A percentile compares a stretch with the other conserved stretches of the same genome.
These are phyloP conservation scores for Coranthus polyacanthus DNA, from an alignment of 2,797 vertebrate species.

Conservation along the genomic window DNA sequence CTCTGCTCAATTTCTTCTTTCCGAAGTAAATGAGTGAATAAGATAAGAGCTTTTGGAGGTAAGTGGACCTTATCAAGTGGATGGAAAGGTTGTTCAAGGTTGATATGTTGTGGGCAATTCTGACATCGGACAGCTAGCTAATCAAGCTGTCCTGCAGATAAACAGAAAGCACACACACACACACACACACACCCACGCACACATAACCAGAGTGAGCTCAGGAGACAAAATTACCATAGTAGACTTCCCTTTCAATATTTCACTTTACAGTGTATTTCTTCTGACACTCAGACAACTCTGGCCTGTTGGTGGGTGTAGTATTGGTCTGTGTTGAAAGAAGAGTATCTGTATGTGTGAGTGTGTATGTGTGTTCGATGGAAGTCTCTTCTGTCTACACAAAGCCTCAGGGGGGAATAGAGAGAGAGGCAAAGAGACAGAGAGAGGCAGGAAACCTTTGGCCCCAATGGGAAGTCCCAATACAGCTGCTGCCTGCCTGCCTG, in stretches of 20 bases:
- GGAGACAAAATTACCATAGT: constrained; percentile 67
- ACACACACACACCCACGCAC: constrained; percentile 12
- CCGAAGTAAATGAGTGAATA: constrained; percentile 51
- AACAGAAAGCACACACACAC: constrained; percentile 12
- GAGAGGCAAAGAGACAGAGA: constrained; percentile 36
- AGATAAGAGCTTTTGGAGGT: constrained; percentile 63
- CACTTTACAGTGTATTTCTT: constrained; percentile 57
- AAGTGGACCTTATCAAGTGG: constrained; percentile 73
- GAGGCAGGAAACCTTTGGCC: constrained; percentile 60
- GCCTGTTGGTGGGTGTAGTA: constrained; percentile 49
- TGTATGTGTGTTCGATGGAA: constrained; percentile 25
- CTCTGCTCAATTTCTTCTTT: constrained; percentile 31
- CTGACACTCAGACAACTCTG: constrained; percentile 61
- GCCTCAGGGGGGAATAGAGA: constrained; percentile 41
- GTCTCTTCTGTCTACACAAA: constrained; percentile 55
- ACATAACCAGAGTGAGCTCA: constrained; percentile 33
- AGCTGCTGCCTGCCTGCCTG: constrained; percentile 59
- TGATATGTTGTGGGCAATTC: constrained; percentile 60
- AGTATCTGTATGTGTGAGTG: constrained; percentile 25
- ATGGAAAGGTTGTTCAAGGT: constrained; percentile 77
- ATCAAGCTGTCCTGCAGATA: constrained; percentile 67
- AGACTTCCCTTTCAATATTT: constrained; percentile 65
- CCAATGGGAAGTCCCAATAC: constrained; percentile 61
- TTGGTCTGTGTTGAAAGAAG: constrained; percentile 21
- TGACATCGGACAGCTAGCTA: constrained; percentile 70